Conservation (phyloP, 2,113 vertebrate species). For the Chloropsis hardwickii region DNA sequence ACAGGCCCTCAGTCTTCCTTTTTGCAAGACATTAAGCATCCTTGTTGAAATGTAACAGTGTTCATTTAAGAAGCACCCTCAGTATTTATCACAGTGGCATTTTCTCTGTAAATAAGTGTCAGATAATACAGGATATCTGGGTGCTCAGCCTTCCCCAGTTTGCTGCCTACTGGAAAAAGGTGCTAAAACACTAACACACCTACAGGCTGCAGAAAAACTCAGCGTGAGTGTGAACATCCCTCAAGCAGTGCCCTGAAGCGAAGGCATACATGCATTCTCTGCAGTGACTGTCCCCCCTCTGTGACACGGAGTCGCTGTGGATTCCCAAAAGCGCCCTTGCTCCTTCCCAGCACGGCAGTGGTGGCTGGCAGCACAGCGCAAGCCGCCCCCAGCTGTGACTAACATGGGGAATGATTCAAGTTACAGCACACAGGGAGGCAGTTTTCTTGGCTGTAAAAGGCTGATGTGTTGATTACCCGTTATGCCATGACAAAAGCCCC, state of each 20-base stretch:
- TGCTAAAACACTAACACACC: neutral
- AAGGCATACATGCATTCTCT: neutral
- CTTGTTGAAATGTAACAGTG: neutral
- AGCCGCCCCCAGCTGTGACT: neutral
- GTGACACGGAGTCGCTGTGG: accelerated
- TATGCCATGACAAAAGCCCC: neutral
- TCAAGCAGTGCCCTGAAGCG: accelerated
- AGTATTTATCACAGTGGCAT: neutral
- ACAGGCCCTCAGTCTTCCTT: neutral
- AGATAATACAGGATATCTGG: neutral
- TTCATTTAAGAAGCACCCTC: neutral
- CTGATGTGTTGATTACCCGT: slow-evolving; percentile 3
- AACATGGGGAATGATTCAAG: slow-evolving; percentile 23
- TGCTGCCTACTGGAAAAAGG: neutral
- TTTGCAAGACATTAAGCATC: neutral
- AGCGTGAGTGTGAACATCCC: neutral
- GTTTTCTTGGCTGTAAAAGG: slow-evolving; percentile 48
- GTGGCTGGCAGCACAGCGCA: neutral
- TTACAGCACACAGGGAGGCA: neutral
- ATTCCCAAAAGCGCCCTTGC: neutral
- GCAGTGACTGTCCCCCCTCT: neutral
- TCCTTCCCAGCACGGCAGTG: neutral
- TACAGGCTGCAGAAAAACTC: neutral
- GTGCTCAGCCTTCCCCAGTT: neutral
- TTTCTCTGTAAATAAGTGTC: neutral